A percentile compares a stretch with the other conserved stretches of the same genome.
These are phyloP conservation scores for Fulica atra DNA, from an alignment of 2,113 vertebrate species.

Conservation along the genomic window DNA sequence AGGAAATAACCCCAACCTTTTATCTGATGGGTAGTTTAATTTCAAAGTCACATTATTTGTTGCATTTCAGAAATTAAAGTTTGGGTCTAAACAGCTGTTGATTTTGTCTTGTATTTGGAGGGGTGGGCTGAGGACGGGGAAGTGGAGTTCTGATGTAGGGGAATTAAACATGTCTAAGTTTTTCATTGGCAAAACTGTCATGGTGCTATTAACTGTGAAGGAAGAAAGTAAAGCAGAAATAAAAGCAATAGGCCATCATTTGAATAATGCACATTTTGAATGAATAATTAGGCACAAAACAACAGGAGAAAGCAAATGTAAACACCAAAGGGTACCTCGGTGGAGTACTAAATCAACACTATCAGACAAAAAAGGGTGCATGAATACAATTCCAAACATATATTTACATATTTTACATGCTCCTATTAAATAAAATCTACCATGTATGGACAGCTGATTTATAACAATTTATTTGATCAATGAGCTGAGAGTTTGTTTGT, in stretches of 20 bases:
- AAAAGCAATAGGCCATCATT: conserved; percentile 13
- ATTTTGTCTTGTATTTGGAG: not conserved
- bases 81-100: not conserved
- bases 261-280: conserved; percentile 26
- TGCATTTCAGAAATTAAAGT: not conserved
- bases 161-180: not conserved
- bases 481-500: not conserved
- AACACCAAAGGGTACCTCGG: not conserved
- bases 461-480: not conserved
- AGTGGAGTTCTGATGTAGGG: not conserved
- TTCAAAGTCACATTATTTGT: not conserved
- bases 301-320: conserved; percentile 13
- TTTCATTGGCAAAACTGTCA: not conserved
- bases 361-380: not conserved
- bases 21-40: not conserved
- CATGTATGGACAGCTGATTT: not conserved
- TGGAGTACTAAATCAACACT: not conserved
- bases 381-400: not conserved
- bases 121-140: not conserved
- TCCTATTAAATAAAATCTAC: not conserved
- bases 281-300: conserved; percentile 12
- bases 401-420: not conserved
- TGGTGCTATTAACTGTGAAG: not conserved
- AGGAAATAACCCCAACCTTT: not conserved
- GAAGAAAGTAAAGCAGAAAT: conserved; percentile 1